phyloP scores from a whole-genome alignment of 2,113 vertebrate genomes.

The Athene cunicularia region DNA sequence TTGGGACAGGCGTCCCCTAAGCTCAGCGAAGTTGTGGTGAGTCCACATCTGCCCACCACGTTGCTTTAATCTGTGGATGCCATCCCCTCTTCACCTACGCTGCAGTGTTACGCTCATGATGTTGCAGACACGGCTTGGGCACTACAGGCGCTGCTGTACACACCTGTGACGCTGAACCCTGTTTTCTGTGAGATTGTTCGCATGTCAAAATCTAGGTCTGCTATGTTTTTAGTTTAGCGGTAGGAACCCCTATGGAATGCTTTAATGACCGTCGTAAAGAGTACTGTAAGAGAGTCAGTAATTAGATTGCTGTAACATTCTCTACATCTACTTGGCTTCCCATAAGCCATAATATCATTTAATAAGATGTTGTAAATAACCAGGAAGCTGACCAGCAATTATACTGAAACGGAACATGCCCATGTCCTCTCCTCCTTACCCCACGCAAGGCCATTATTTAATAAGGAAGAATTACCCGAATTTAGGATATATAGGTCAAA shows the following conservation, averaged over 20 bases:
- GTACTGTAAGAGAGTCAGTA: neutral
- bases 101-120: fast-evolving
- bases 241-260: neutral
- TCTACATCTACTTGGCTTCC: neutral
- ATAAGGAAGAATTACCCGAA: neutral
- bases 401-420: neutral
- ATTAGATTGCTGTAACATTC: neutral
- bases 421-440: neutral
- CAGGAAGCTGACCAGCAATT: neutral
- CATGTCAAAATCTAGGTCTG: neutral
- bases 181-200: neutral
- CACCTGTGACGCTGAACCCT: neutral
- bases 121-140: fast-evolving
- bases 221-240: fast-evolving
- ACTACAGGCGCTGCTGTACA: too few species aligned
- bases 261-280: neutral
- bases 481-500: neutral
- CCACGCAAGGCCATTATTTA: neutral
- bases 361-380: neutral
- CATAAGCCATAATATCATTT: neutral
- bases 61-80: neutral
- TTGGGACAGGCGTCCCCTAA: neutral
- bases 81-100: fast-evolving
- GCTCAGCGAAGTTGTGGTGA: neutral
- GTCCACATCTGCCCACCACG: neutral